These are phyloP conservation scores for Eupristina koningsbergeri DNA, from an alignment of 1,140 invertebrate genomes.

Conservation along the genomic window DNA sequence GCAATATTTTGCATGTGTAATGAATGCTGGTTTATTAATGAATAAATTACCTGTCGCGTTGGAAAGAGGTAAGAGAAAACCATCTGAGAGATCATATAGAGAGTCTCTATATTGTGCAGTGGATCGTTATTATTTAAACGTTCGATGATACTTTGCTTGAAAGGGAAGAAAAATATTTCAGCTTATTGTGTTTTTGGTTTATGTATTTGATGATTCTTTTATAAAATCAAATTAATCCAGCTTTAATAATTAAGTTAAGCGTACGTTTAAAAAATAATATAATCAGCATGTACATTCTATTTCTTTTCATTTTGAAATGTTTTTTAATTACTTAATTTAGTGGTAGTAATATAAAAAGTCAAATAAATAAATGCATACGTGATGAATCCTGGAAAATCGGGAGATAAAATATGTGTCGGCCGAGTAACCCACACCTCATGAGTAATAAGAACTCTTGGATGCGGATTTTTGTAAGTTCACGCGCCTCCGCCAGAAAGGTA, in stretches of 20 bases:
- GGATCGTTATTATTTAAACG: constrained; percentile 1
- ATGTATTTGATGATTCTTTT: neutral
- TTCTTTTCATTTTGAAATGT: no score
- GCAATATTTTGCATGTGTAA: neutral
- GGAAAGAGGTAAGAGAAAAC: neutral
- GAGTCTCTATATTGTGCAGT: neutral
- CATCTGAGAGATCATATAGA: neutral
- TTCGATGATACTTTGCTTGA: neutral
- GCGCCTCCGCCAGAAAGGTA: no score
- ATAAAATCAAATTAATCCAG: constrained; percentile 27
- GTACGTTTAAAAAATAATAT: no score
- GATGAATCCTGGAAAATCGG: no score
- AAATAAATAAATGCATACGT: no score
- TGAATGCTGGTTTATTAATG: neutral
- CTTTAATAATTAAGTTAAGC: neutral
- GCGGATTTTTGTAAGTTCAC: no score
- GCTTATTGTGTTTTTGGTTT: constrained; percentile 23
- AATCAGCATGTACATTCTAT: no score
- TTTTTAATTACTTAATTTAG: no score
- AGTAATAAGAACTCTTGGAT: no score
- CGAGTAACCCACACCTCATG: no score
- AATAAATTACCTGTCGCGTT: neutral
- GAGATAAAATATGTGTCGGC: no score
- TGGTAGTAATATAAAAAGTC: no score
- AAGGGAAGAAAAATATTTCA: neutral